Evolutionary conservation across 2,113 vertebrate genomes (phyloP).

Genomic region (Poicephalus gulielmi): DNA sequence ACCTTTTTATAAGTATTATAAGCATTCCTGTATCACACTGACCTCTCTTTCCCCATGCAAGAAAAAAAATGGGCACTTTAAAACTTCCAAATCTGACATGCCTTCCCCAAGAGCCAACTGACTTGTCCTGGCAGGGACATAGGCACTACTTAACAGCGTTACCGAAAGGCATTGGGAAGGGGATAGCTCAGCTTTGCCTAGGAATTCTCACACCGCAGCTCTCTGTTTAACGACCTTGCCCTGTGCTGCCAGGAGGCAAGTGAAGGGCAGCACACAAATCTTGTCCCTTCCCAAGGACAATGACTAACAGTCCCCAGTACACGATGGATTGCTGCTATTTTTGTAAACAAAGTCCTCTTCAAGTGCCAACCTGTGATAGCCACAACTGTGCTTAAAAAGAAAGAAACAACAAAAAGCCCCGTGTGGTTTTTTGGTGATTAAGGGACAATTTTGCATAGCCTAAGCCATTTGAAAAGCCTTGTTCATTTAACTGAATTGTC

Average conservation of each 20-base stretch:
- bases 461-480: background rate
- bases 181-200: background rate
- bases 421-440: background rate
- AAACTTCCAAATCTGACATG: background rate
- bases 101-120: background rate
- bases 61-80: background rate
- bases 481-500: background rate
- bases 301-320: background rate
- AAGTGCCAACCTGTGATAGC: background rate
- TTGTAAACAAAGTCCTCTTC: background rate
- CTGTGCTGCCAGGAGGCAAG: background rate
- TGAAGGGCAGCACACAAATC: background rate
- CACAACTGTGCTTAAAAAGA: background rate
- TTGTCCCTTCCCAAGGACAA: background rate
- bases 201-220: background rate
- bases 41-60: background rate
- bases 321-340: background rate
- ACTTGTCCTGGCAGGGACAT: background rate
- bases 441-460: background rate
- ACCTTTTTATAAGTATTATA: background rate
- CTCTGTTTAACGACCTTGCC: background rate
- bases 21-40: background rate
- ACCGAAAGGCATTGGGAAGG: accelerated
- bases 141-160: background rate
- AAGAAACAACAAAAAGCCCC: background rate